Conservation (phyloP, 2,113 vertebrate genomes). For the Bungarus multicinctus region DNA sequence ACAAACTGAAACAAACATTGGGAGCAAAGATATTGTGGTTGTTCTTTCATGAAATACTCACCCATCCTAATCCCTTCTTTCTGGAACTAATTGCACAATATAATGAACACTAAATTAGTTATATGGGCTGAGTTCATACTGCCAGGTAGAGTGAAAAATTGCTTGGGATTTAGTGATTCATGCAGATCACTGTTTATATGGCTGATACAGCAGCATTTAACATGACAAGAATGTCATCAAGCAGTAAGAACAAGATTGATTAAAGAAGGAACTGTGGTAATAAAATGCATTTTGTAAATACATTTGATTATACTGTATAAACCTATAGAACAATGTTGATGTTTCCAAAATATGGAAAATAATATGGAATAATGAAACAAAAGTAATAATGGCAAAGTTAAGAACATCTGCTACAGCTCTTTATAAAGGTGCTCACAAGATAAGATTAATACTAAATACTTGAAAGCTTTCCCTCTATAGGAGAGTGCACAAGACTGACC, state of each 20-base stretch:
- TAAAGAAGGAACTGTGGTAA: background rate
- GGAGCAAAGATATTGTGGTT: background rate
- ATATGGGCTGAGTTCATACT: background rate
- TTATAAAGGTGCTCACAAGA: background rate
- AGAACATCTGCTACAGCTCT: background rate
- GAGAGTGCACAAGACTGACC: background rate
- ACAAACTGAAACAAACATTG: slow-evolving; percentile 13
- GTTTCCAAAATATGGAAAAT: background rate
- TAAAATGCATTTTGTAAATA: background rate
- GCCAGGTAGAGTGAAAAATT: background rate
- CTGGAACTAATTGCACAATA: background rate
- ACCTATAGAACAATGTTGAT: background rate
- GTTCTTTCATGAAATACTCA: background rate
- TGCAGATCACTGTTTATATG: background rate
- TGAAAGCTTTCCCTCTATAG: background rate
- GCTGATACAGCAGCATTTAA: background rate
- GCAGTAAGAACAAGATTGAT: background rate
- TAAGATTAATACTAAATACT: background rate
- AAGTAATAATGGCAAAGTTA: background rate
- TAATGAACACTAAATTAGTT: background rate
- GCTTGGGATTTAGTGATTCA: background rate
- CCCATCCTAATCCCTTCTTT: background rate
- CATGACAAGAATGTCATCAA: background rate
- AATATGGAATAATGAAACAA: background rate
- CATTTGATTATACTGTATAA: background rate